Percentiles rank a stretch among this genome's conserved stretches.
Conservation (phyloP, 64 coral and sea anemone species). For the Dendronephthya gigantea region DNA sequence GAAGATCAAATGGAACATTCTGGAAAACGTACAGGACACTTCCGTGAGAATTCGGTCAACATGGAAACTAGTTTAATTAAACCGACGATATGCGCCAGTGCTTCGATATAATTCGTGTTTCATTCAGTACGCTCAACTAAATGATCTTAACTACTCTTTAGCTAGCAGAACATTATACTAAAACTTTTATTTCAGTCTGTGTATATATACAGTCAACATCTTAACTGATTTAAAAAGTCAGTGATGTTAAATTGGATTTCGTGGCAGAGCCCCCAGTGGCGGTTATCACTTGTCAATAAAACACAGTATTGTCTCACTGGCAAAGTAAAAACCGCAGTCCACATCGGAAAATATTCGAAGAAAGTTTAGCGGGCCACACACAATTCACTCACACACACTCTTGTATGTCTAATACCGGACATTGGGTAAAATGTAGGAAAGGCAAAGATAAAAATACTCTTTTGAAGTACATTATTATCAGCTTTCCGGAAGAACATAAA, state of each 20-base stretch:
- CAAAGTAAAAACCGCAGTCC: neutral
- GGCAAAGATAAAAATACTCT: too few relatives aligned
- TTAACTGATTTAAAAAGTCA: neutral
- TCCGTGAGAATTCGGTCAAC: neutral
- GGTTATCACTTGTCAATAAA: neutral
- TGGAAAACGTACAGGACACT: neutral
- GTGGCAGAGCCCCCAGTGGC: neutral
- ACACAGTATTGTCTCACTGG: neutral
- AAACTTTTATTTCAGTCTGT: neutral
- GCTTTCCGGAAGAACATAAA: neutral
- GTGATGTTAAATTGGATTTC: neutral
- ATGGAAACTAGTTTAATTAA: neutral
- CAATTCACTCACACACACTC: too few relatives aligned
- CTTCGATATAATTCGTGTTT: neutral
- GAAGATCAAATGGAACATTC: neutral
- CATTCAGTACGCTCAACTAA: neutral
- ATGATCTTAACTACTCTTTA: neutral
- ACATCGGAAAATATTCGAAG: neutral
- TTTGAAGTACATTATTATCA: too few relatives aligned
- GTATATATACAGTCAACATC: neutral
- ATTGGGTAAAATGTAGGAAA: too few relatives aligned
- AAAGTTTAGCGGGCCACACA: too few relatives aligned
- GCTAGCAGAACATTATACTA: neutral
- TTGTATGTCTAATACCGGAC: too few relatives aligned
- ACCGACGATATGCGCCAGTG: neutral